These are phyloP conservation scores for Microctenopoma steveboyesi DNA, from an alignment of 2,797 vertebrate species.

Conservation along the genomic window DNA sequence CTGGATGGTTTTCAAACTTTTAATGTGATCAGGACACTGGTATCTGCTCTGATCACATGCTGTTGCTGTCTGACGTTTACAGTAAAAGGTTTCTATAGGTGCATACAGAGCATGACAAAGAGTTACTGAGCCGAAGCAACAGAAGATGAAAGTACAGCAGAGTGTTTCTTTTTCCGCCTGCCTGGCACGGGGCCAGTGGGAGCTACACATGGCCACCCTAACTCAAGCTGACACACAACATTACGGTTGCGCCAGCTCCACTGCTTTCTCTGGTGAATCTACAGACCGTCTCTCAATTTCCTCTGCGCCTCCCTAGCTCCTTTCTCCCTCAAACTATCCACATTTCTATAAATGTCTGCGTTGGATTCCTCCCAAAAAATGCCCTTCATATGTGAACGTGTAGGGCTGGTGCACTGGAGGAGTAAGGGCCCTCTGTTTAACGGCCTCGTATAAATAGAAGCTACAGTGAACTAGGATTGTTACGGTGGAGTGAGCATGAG, in stretches of 20 bases:
- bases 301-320: slow-evolving; percentile 1
- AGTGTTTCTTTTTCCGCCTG: slow-evolving; percentile 34
- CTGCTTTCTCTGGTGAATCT: slow-evolving; percentile 27
- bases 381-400: slow-evolving; percentile 4
- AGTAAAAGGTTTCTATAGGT: slow-evolving; percentile 19
- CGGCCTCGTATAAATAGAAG: slow-evolving; percentile 55
- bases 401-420: background rate
- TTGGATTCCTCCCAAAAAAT: slow-evolving; percentile 20
- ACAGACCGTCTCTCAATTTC: slow-evolving; percentile 8
- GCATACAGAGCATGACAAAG: slow-evolving; percentile 21
- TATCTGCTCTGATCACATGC: slow-evolving; percentile 15
- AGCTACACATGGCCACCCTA: slow-evolving; percentile 35
- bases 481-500: slow-evolving; percentile 27
- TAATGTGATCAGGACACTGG: background rate
- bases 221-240: slow-evolving; percentile 49
- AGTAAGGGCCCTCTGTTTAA: slow-evolving; percentile 50
- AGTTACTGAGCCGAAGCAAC: slow-evolving; percentile 23
- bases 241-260: slow-evolving; percentile 30
- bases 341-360: slow-evolving; percentile 32
- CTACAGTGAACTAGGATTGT: slow-evolving; percentile 33
- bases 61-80: slow-evolving; percentile 19
- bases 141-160: slow-evolving; percentile 38
- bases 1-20: slow-evolving; percentile 23
- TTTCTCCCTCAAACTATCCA: slow-evolving; percentile 20
- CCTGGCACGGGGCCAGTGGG: slow-evolving; percentile 28